Base-by-base conservation (phyloP, 2,888 invertebrate genomes). In the Malacosoma neustria region DNA sequence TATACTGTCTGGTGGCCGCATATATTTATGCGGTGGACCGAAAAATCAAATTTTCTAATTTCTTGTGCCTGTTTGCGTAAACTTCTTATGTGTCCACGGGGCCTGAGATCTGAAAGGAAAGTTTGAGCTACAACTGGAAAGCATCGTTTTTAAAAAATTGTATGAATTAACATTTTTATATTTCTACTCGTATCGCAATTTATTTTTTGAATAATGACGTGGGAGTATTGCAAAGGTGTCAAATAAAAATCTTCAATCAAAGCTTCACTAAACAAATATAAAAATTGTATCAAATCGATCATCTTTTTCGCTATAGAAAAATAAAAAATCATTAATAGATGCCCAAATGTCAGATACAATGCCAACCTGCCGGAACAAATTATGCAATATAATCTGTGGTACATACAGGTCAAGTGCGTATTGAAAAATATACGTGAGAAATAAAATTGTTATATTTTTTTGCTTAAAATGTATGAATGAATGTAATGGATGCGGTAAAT, bases 241-340 rank as follows among this genome's bases (percentile, higher is more conserved):
- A 42, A 43, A 49, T 44, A 57, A 58, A 47, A 56, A 51, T 43
- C 42, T 48, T 4, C 51, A 58, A 53, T 51, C 49, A 48, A 43
- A 54, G 56, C 44, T 59, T 57, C 61, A 65, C 47, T 72, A 67
- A 72, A 69, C 72, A 76, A 74, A 72, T 54, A 75, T 65, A 81
- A 79, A 72, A 70, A 75, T 73, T 65, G 60, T 34, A 68, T 63
- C 79, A 55, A 72, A 82, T 82, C 81, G 72, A 82, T 82, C 82
- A 81, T 63, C 44, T 51, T 60, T 49, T 54, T 58, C 9, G 22
- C 22, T 22, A 9, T 22, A 22, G 9, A 22, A 22, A 22, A 22
- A 22, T 22, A 22, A 22, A 9, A 4, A 4, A n/a, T n/a, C 40
- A 62, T 61, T 62, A 54, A 54, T 31, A 37, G 45, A 36, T 47